These are phyloP conservation scores for Syngnathus acus DNA, from an alignment of 2,797 vertebrate genomes.

Conservation along the genomic window DNA sequence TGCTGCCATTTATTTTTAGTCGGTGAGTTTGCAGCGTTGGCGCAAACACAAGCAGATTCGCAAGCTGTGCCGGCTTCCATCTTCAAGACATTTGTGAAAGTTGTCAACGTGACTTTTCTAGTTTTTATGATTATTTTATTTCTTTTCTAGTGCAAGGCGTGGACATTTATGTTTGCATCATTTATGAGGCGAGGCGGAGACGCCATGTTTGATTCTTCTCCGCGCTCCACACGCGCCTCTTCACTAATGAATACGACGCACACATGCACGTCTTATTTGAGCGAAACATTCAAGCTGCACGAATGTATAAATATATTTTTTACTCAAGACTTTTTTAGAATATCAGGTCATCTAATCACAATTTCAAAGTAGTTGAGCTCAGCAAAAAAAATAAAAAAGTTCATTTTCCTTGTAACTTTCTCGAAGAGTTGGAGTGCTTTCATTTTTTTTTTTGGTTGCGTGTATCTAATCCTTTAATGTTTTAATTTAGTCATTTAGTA, in stretches of 20 bases:
- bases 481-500: not conserved
- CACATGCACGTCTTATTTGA: no score
- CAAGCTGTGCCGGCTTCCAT: no score
- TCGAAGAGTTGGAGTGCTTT: not conserved
- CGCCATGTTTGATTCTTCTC: not conserved
- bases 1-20: conserved; percentile 5
- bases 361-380: not conserved
- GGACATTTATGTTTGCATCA: not conserved
- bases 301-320: no score
- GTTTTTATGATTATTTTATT: not conserved
- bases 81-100: not conserved
- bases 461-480: not conserved
- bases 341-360: not conserved
- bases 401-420: not conserved
- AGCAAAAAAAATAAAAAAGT: not conserved
- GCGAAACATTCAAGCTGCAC: no score
- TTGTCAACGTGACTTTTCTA: not conserved
- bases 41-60: not conserved
- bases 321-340: no score
- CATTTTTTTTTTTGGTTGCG: not conserved
- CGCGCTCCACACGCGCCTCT: not conserved
- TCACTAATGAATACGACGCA: not conserved
- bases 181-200: not conserved
- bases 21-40: conserved; percentile 1
- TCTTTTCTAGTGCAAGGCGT: not conserved